Evolutionary conservation across 2,888 invertebrate species (phyloP).

Genomic region (Ypsolopha sequella): DNA sequence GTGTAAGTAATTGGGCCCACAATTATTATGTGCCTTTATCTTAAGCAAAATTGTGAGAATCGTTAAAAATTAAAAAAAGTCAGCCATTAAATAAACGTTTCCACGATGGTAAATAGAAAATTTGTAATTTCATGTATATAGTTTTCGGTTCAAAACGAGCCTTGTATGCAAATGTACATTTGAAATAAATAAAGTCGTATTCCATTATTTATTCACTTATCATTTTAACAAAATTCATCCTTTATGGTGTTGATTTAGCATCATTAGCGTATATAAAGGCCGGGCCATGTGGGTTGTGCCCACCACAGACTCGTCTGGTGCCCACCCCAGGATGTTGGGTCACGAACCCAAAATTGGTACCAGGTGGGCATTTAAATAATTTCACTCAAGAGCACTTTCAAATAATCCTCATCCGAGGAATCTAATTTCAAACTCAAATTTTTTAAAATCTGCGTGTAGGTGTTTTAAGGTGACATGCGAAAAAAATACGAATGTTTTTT

Average conservation of each 20-base stretch:
- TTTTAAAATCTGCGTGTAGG: no score
- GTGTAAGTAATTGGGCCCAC: background rate
- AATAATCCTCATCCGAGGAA: no score
- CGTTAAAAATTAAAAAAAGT: background rate
- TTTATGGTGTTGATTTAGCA: background rate
- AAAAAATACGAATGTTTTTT: no score
- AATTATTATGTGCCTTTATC: background rate
- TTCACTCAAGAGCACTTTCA: no score
- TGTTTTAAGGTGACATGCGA: no score
- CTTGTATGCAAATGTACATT: constrained; percentile 55
- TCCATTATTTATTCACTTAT: constrained; percentile 15
- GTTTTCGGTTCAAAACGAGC: constrained; percentile 6
- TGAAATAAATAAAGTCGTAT: constrained; percentile 50
- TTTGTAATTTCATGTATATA: constrained; percentile 9
- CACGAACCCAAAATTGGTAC: no score
- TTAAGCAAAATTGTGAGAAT: background rate
- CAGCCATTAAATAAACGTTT: background rate
- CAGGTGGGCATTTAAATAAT: no score
- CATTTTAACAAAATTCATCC: constrained; percentile 12
- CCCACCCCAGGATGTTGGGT: no score
- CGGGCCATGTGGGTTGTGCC: no score
- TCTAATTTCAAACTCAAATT: no score
- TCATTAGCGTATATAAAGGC: no score
- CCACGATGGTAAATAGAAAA: constrained; percentile 9
- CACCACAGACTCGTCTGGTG: no score